Base-by-base conservation (phyloP, 2,113 vertebrate genomes). In the Microtus montanus region DNA sequence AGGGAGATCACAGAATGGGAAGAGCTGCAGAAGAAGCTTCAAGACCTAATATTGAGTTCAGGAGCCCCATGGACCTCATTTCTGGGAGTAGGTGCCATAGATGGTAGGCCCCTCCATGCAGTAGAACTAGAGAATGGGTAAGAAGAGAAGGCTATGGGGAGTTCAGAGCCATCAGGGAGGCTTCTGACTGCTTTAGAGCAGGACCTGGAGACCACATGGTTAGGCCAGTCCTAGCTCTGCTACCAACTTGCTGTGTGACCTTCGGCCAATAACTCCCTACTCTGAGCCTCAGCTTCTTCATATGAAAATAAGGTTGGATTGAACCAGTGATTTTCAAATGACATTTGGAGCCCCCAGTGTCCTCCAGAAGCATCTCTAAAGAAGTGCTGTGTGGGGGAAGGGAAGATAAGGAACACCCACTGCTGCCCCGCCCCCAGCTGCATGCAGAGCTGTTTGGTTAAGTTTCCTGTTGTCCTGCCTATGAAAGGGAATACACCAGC, bases 171-270 rank as follows among this genome's bases (percentile, higher is more conserved):
- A 0, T 5, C 33, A 28, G 14, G 2, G 9, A 22, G 58, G 44
- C 35, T 63, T 26, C 71, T 14, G 71, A 28, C 52, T 71, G 66
- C 64, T 49, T 84, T 92, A 14, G 19, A 41, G 26, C 19, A 77
- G 78, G 9, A 49, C 58, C 54, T 66, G 58, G 86, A 79, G 74
- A 68, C 38, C 64, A 11, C n/a, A 13, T 33, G 52, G 52, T 82
- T 74, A 90, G 85, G 11, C 88, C n/a, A 92, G 75, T 71, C 61
- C 90, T 96, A 73, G 92, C 89, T 97, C 90, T 96, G 78, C 93
- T 90, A 68, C 90, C 92, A 94, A 91, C 93, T 96, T 96, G 92
- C 94, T 83, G 44, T 97, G 94, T 97, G 97, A 97, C 89, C 95
- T 96, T 96, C 52, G 87, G 70, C 74, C 90, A 84, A 93, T 91